Conservation (phyloP, 2,888 invertebrate genomes). For the Periphyllus acericola region DNA sequence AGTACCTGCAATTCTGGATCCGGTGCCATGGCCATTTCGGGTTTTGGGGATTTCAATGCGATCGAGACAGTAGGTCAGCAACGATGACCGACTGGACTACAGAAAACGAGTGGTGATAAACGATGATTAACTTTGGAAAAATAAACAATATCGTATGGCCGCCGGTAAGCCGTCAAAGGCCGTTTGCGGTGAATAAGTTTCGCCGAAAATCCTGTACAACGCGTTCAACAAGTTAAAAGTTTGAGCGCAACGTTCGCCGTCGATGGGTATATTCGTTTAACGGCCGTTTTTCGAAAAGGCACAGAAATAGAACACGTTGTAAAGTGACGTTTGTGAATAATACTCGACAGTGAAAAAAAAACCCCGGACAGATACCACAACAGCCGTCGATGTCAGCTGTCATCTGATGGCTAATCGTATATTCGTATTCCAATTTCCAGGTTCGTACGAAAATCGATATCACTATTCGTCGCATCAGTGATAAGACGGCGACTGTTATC, state of each 20-base stretch:
- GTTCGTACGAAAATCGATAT: background rate
- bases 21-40: constrained; percentile 35
- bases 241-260: too few relatives aligned
- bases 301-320: background rate
- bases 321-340: background rate
- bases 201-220: background rate
- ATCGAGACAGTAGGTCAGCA: background rate
- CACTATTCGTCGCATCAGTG: background rate
- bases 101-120: background rate
- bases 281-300: too few relatives aligned
- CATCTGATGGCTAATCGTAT: too few relatives aligned
- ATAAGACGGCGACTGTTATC: background rate
- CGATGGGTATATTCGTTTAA: too few relatives aligned
- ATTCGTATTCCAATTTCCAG: too few relatives aligned
- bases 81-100: background rate
- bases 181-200: background rate
- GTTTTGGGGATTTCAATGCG: background rate
- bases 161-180: background rate
- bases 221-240: too few relatives aligned
- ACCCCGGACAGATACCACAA: too few relatives aligned
- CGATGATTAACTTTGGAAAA: background rate
- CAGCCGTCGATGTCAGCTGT: too few relatives aligned
- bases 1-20: constrained; percentile 55
- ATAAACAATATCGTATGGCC: background rate
- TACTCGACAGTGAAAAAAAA: background rate